Percentiles rank a stretch among this genome's conserved stretches.
Conservation (phyloP, 1,140 invertebrate species). For the Aphaenogaster floridana region DNA sequence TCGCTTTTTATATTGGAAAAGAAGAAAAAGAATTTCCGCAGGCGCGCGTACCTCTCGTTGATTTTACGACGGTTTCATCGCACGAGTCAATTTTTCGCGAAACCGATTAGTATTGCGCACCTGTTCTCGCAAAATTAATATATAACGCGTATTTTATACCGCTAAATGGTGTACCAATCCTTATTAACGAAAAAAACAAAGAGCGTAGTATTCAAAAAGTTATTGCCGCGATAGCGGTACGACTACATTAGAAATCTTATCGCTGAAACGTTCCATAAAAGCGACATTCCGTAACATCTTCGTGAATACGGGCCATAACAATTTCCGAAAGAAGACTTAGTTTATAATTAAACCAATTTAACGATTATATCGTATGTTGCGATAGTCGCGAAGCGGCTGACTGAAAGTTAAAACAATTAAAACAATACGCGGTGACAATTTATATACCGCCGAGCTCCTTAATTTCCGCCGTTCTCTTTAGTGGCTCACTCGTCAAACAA, state of each 20-base stretch:
- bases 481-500: constrained; percentile 72
- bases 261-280: neutral
- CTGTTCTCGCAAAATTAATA: constrained; percentile 2
- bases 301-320: neutral
- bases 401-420: constrained; percentile 46
- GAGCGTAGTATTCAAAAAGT: neutral
- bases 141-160: neutral
- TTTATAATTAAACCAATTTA: constrained; percentile 48
- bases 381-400: neutral
- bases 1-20: constrained; percentile 60
- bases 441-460: constrained; percentile 33
- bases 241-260: constrained; percentile 14
- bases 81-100: constrained; percentile 54
- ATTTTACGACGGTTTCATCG: constrained; percentile 59
- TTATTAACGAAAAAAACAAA: neutral
- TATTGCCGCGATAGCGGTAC: neutral
- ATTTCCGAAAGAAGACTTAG: neutral
- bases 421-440: constrained; percentile 45
- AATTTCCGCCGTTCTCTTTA: constrained; percentile 61
- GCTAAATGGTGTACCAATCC: neutral
- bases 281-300: neutral
- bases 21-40: constrained; percentile 1
- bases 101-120: constrained; percentile 54
- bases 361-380: neutral
- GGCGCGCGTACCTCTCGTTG: constrained; percentile 56